Conservation (phyloP, 2,113 vertebrate genomes). For the Pimephales promelas region DNA sequence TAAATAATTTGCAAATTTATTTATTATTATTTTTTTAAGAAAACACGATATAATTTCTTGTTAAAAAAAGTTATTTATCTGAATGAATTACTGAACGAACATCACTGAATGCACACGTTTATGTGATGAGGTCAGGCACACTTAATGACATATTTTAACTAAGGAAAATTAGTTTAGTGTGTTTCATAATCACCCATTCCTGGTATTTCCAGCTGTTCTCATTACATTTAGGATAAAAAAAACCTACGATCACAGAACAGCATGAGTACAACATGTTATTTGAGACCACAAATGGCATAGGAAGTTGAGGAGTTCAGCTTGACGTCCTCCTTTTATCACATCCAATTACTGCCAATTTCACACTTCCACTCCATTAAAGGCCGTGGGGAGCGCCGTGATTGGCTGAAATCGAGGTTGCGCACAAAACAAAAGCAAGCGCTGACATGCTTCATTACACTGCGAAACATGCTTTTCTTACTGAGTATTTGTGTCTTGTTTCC, state of each 20-base stretch:
- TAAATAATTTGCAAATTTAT: no score
- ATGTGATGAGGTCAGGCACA: background rate
- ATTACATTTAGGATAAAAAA: no score
- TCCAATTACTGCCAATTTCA: background rate
- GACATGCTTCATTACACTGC: constrained; percentile 13
- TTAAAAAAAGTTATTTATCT: no score
- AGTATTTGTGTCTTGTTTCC: no score
- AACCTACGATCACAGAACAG: no score
- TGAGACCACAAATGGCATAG: background rate
- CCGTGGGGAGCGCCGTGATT: background rate
- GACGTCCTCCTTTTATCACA: no score
- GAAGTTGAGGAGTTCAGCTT: background rate
- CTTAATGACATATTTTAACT: background rate
- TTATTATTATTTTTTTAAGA: no score
- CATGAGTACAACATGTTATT: background rate
- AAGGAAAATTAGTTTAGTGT: background rate
- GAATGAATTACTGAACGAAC: no score
- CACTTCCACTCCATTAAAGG: no score
- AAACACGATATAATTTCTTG: no score
- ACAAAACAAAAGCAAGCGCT: background rate
- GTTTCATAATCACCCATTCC: background rate
- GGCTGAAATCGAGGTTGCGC: background rate
- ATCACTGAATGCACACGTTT: no score
- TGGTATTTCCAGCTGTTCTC: background rate
- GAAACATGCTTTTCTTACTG: no score